Conservation (phyloP, 2,888 invertebrate genomes). For the Melieria omissa region DNA sequence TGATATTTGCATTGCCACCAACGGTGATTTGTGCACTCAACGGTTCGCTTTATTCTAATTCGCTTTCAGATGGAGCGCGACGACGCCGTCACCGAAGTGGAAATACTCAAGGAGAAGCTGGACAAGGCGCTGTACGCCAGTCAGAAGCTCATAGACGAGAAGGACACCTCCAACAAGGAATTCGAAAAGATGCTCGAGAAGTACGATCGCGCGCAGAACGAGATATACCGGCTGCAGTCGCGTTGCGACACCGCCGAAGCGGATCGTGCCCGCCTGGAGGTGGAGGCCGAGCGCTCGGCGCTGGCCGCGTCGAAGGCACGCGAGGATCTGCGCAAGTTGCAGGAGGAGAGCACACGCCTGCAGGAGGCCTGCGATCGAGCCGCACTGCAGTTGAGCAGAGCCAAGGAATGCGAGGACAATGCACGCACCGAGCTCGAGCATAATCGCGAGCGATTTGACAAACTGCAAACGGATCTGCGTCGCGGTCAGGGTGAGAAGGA, state of each 20-base stretch:
- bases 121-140: conserved; percentile 86
- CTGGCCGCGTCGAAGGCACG: conserved; percentile 82
- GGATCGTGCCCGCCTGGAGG: conserved; percentile 85
- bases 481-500: conserved; percentile 87
- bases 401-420: conserved; percentile 92
- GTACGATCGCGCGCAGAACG: conserved; percentile 91
- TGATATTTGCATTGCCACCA: neutral
- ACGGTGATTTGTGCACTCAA: neutral
- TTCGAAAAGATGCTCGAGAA: conserved; percentile 93
- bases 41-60: neutral
- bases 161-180: conserved; percentile 88
- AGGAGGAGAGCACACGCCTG: conserved; percentile 85
- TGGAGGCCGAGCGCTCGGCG: conserved; percentile 87
- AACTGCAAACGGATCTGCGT: conserved; percentile 85
- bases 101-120: conserved; percentile 88
- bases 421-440: conserved; percentile 90
- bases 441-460: conserved; percentile 88
- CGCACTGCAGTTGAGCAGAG: conserved; percentile 83
- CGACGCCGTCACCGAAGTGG: conserved; percentile 85
- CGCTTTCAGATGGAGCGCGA: conserved; percentile 81
- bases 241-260: conserved; percentile 88
- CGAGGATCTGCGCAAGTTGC: conserved; percentile 86
- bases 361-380: conserved; percentile 92
- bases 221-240: conserved; percentile 88
- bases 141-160: conserved; percentile 87